Conservation (phyloP, 2,888 invertebrate genomes). For the Athalia cordata region DNA sequence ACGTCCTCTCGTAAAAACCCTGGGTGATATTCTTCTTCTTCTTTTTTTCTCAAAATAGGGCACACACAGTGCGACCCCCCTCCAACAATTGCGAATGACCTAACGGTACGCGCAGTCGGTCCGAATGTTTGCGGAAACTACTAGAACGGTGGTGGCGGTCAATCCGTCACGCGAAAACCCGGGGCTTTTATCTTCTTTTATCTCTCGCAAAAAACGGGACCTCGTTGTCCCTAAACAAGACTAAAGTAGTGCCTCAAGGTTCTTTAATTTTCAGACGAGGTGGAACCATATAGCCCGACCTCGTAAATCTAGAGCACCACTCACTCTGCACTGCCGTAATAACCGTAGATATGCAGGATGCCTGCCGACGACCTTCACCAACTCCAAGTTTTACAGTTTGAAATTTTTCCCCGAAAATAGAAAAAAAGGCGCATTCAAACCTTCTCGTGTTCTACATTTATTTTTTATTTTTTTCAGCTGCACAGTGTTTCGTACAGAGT, state of each 20-base stretch:
- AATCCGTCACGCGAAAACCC: conserved; percentile 37
- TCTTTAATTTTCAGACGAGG: conserved; percentile 60
- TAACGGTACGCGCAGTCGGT: conserved; percentile 63
- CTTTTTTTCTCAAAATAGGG: conserved; percentile 45
- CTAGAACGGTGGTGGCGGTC: conserved; percentile 49
- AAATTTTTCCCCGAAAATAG: no score
- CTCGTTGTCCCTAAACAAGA: conserved; percentile 39
- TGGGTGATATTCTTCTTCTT: conserved; percentile 44
- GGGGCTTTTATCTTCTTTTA: conserved; percentile 32
- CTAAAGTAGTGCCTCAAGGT: conserved; percentile 46
- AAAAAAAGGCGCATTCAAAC: no score
- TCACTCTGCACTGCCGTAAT: background rate
- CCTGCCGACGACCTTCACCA: conserved; percentile 17
- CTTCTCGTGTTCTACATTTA: no score
- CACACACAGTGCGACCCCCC: conserved; percentile 1
- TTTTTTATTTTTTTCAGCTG: no score
- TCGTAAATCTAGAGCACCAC: conserved; percentile 64
- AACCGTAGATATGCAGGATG: no score
- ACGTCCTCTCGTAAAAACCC: conserved; percentile 51
- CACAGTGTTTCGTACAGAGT: no score
- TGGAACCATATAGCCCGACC: conserved; percentile 61
- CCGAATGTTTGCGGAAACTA: conserved; percentile 69
- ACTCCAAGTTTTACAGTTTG: background rate
- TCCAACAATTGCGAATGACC: conserved; percentile 60
- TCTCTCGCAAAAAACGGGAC: conserved; percentile 43